These are phyloP conservation scores for Diloba caeruleocephala DNA, from an alignment of 2,888 invertebrate species.

Conservation along the genomic window DNA sequence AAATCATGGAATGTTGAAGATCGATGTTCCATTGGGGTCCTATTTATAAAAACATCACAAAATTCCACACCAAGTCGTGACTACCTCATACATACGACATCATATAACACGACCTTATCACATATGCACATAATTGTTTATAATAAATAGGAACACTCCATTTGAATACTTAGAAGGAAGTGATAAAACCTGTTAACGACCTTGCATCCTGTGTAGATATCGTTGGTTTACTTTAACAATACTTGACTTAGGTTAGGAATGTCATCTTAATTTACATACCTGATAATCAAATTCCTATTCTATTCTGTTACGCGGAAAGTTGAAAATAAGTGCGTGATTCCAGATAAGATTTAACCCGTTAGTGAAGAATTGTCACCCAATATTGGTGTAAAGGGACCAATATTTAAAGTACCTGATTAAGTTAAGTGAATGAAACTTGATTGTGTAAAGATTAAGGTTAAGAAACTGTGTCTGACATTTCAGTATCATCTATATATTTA, in stretches of 20 bases:
- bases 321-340: background rate
- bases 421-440: conserved; percentile 43
- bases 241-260: conserved; percentile 68
- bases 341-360: conserved; percentile 49
- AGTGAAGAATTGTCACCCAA: conserved; percentile 47
- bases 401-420: conserved; percentile 46
- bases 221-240: conserved; percentile 66
- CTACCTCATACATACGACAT: conserved; percentile 14
- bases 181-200: conserved; percentile 70
- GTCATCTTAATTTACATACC: conserved; percentile 53
- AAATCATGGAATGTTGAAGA: no score
- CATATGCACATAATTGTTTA: conserved; percentile 58
- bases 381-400: conserved; percentile 49
- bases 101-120: conserved; percentile 42
- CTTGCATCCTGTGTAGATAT: conserved; percentile 78
- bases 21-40: no score
- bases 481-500: background rate
- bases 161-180: conserved; percentile 71
- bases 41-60: conserved; percentile 19
- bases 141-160: conserved; percentile 56
- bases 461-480: conserved; percentile 14
- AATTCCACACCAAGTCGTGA: conserved; percentile 29
- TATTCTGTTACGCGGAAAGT: background rate
- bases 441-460: conserved; percentile 30
- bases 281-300: conserved; percentile 10